A percentile compares a stretch with the other conserved stretches of the same genome.
Evolutionary conservation across 2,113 vertebrate genomes (phyloP).

Genomic region (Pipra filicauda): DNA sequence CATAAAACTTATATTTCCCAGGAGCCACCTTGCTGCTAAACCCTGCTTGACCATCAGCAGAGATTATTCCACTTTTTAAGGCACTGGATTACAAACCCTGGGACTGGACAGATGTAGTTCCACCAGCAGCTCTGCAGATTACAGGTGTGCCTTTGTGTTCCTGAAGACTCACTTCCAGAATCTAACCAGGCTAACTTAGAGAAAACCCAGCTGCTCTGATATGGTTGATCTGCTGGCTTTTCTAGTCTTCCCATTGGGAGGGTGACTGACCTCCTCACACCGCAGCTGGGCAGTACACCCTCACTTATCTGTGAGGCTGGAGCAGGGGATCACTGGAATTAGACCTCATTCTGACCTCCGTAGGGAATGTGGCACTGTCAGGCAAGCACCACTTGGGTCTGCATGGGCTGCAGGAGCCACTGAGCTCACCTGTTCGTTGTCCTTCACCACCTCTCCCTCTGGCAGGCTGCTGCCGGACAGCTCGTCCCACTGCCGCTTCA

Average conservation of each 20-base stretch:
- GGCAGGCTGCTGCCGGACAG: constrained; percentile 51
- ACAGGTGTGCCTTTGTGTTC: background rate
- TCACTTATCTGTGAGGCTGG: background rate
- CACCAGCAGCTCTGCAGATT: background rate
- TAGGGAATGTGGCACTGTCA: accelerated
- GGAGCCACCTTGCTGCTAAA: background rate
- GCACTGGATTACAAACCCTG: background rate
- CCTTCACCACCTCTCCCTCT: constrained; percentile 76
- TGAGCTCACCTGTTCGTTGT: constrained; percentile 87
- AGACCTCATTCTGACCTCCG: background rate
- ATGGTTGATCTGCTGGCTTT: background rate
- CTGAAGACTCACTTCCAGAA: background rate
- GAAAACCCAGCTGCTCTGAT: background rate
- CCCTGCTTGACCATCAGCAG: background rate
- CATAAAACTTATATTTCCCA: background rate
- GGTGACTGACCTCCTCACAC: background rate
- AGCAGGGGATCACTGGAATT: background rate
- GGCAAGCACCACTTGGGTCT: background rate
- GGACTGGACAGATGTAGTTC: background rate
- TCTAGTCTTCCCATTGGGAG: background rate
- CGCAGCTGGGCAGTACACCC: background rate
- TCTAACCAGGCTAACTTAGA: background rate
- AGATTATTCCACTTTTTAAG: background rate
- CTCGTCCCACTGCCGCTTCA: constrained; percentile 76
- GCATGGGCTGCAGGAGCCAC: background rate